Percentiles rank a stretch among this genome's conserved stretches.
Evolutionary conservation across 2,113 vertebrate genomes (phyloP).

Genomic region (Carollia perspicillata): DNA sequence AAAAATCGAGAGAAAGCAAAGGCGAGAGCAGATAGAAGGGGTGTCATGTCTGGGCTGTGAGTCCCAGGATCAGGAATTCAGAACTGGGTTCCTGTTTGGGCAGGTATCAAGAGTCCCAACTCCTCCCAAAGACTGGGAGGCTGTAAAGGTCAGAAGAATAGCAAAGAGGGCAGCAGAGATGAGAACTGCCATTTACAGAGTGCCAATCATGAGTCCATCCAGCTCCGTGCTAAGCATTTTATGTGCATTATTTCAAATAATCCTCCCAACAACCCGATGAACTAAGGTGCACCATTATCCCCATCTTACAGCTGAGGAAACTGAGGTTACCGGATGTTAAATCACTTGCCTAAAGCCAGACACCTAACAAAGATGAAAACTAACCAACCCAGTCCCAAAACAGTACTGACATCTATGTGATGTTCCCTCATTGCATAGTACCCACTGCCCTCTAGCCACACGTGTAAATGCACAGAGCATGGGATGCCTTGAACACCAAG

Average conservation of each 20-base stretch:
- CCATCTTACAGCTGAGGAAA: neutral
- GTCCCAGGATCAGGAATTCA: neutral
- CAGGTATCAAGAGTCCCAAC: neutral
- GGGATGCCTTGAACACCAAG: neutral
- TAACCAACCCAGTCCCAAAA: neutral
- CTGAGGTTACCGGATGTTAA: neutral
- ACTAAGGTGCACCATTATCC: neutral
- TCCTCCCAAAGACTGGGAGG: no score
- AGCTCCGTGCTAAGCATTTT: neutral
- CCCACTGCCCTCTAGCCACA: neutral
- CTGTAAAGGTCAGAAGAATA: neutral
- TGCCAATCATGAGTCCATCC: neutral
- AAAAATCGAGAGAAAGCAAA: neutral
- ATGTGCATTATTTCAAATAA: neutral
- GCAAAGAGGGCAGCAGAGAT: no score
- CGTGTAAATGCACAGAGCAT: neutral
- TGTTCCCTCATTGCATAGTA: neutral
- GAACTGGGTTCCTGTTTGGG: neutral
- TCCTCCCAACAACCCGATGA: neutral
- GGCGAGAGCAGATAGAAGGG: neutral
- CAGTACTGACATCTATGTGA: no score
- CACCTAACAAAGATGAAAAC: neutral
- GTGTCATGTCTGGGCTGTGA: neutral
- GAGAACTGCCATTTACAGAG: no score
- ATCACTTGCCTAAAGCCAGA: neutral